Evolutionary conservation across 1,140 invertebrate genomes (phyloP).

Genomic region (Drusus annulatus): DNA sequence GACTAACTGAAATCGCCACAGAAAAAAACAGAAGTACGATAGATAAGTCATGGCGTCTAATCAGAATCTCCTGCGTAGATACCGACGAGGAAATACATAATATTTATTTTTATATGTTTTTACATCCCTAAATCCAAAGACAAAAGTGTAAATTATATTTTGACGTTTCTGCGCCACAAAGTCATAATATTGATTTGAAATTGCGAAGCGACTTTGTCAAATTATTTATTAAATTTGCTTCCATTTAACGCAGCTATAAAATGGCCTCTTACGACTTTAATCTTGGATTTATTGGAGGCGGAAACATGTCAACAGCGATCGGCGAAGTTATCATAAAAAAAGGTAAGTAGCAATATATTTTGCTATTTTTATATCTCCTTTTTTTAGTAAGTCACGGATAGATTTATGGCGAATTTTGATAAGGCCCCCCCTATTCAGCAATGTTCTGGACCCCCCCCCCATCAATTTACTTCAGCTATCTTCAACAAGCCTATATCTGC

Average conservation of each 20-base stretch:
- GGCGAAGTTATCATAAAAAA: slow-evolving; percentile 82
- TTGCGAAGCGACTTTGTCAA: too few species aligned
- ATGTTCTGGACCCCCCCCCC: too few species aligned
- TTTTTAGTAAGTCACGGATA: too few species aligned
- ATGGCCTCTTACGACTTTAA: background rate
- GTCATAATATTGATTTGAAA: too few species aligned
- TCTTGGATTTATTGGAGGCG: slow-evolving; percentile 94
- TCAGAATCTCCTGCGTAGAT: background rate
- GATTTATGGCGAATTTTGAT: too few species aligned
- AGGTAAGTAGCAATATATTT: slow-evolving; percentile 64
- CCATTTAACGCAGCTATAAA: background rate
- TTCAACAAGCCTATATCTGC: too few species aligned
- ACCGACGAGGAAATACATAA: background rate
- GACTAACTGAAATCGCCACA: slow-evolving; percentile 72
- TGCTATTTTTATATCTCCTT: too few species aligned
- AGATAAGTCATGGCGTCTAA: slow-evolving; percentile 7
- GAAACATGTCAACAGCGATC: slow-evolving; percentile 95
- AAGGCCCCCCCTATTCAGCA: too few species aligned
- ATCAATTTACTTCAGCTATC: too few species aligned
- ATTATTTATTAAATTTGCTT: too few species aligned
- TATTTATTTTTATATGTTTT: background rate
- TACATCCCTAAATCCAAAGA: background rate
- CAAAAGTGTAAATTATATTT: too few species aligned
- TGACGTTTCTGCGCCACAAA: too few species aligned
- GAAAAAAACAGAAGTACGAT: slow-evolving; percentile 11